Evolutionary conservation across 2,113 vertebrate species (phyloP).

Genomic region (Dasyornis broadbenti): DNA sequence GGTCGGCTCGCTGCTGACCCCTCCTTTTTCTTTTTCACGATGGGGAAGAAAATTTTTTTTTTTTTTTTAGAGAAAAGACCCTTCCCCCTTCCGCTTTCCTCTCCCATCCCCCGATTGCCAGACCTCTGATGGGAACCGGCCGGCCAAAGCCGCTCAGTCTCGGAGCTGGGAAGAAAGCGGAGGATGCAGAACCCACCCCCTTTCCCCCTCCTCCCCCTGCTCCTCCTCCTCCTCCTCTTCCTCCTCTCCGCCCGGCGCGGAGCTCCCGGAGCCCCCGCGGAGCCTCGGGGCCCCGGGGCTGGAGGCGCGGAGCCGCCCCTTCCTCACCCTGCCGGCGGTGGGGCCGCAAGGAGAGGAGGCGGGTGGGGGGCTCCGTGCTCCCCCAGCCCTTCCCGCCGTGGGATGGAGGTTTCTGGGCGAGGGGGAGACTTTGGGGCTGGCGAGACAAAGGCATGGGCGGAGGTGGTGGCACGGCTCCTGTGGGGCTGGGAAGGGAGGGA

Average conservation of each 20-base stretch:
- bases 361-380: background rate
- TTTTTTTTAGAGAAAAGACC: background rate
- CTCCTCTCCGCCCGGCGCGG: background rate
- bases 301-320: background rate
- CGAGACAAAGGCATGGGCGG: background rate
- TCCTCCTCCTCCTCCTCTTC: background rate
- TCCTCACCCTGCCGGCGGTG: background rate
- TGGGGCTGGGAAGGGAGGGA: background rate
- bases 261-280: background rate
- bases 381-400: background rate
- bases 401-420: background rate
- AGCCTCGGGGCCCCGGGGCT: background rate
- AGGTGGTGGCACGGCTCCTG: background rate
- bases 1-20: background rate
- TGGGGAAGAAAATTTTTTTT: background rate
- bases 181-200: background rate
- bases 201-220: background rate
- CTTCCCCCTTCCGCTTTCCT: background rate
- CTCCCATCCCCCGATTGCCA: background rate
- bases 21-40: background rate
- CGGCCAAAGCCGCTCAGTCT: background rate
- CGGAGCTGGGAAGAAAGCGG: background rate
- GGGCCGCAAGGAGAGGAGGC: background rate
- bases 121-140: background rate
- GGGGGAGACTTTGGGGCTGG: background rate